phyloP scores from a whole-genome alignment of 2,888 invertebrate genomes.

The Cepaea hortensis region DNA sequence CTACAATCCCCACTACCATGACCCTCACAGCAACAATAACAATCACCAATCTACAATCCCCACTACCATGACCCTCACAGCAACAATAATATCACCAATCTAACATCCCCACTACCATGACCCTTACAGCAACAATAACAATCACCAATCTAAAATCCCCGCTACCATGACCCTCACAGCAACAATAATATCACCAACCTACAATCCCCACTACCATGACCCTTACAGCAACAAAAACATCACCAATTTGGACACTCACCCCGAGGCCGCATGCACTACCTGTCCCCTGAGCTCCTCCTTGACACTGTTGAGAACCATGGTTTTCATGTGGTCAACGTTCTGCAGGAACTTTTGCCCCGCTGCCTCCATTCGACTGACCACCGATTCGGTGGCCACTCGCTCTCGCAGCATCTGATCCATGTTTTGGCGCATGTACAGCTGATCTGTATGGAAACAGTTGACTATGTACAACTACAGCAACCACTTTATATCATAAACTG shows the following conservation, averaged over 20 bases:
- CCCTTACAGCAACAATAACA: too few relatives aligned
- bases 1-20: too few relatives aligned
- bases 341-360: conserved; percentile 46
- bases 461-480: neutral
- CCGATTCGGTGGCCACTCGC: conserved; percentile 64
- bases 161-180: too few relatives aligned
- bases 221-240: too few relatives aligned
- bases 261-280: conserved; percentile 58
- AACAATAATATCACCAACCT: too few relatives aligned
- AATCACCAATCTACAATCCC: too few relatives aligned
- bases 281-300: conserved; percentile 63
- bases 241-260: conserved; percentile 52
- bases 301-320: conserved; percentile 60
- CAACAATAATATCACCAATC: too few relatives aligned
- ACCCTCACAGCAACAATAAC: too few relatives aligned
- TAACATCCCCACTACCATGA: too few relatives aligned
- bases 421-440: conserved; percentile 63
- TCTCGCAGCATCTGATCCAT: conserved; percentile 69
- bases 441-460: conserved; percentile 14
- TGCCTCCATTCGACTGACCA: conserved; percentile 37
- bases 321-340: conserved; percentile 62
- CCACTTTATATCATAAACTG: neutral
- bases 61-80: too few relatives aligned
- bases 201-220: too few relatives aligned
- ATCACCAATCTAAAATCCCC: too few relatives aligned